Conservation (phyloP, 2,888 invertebrate genomes). For the Drosophila robusta region DNA sequence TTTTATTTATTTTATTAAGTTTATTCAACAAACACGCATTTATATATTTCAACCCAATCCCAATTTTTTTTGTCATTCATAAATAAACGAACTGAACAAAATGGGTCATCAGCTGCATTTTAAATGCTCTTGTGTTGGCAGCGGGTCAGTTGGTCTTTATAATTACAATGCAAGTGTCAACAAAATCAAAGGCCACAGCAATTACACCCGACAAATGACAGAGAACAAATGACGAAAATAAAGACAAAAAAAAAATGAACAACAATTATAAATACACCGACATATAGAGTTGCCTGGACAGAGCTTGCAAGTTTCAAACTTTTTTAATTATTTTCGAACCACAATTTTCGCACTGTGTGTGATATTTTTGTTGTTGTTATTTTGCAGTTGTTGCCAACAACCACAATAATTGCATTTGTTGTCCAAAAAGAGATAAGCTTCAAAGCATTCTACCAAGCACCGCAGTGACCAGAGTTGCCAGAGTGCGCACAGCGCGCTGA, state of each 20-base stretch:
- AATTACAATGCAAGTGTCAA: constrained; percentile 50
- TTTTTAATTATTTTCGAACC: constrained; percentile 63
- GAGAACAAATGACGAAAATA: constrained; percentile 10
- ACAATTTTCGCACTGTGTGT: constrained; percentile 24
- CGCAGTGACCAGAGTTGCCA: constrained; percentile 28
- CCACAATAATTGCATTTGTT: constrained; percentile 66
- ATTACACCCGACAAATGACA: constrained; percentile 71
- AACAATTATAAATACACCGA: constrained; percentile 28
- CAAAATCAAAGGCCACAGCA: constrained; percentile 56
- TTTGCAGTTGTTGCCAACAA: constrained; percentile 38
- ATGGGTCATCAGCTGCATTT: neutral
- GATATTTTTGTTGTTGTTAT: constrained; percentile 10
- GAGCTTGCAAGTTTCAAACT: constrained; percentile 24
- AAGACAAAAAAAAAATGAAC: constrained; percentile 2
- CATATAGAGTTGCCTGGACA: constrained; percentile 23
- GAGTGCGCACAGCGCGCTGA: constrained; percentile 17
- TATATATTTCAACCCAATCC: too few species aligned
- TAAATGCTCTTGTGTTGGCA: constrained; percentile 14
- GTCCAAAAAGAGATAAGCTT: constrained; percentile 49
- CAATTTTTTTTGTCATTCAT: too few species aligned
- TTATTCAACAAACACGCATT: too few species aligned
- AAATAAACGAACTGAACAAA: too few species aligned
- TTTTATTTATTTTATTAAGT: too few species aligned
- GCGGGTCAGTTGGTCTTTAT: constrained; percentile 42
- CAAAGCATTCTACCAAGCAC: constrained; percentile 24